A percentile compares a stretch with the other conserved stretches of the same genome.
Evolutionary conservation across 2,888 invertebrate species (phyloP).

Genomic region (Pandemis corylana): DNA sequence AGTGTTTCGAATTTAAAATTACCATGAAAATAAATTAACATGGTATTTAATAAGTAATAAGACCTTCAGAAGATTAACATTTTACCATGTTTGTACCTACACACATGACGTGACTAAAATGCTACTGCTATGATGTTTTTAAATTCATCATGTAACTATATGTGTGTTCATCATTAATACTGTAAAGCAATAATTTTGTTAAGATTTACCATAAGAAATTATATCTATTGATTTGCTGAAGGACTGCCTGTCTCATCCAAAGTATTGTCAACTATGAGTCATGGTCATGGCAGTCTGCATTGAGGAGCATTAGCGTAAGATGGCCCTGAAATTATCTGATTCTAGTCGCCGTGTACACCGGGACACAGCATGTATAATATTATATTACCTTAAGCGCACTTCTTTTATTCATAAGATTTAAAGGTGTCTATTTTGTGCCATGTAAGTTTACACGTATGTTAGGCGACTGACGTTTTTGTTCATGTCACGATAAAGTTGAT

Average conservation of each 20-base stretch:
- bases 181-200: not conserved
- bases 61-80: too few relatives aligned
- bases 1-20: too few relatives aligned
- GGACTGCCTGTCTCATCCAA: not conserved
- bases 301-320: not conserved
- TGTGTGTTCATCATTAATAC: not conserved
- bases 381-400: constrained; percentile 15
- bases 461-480: constrained; percentile 2
- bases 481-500: not conserved
- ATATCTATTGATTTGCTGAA: not conserved
- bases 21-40: too few relatives aligned
- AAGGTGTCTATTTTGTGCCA: constrained; percentile 34
- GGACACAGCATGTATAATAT: not conserved
- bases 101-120: too few relatives aligned
- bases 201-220: not conserved
- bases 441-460: constrained; percentile 9
- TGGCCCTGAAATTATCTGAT: constrained; percentile 1
- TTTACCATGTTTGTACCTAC: too few relatives aligned
- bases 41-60: too few relatives aligned
- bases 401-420: constrained; percentile 26
- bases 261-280: not conserved
- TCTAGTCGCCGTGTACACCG: constrained; percentile 33
- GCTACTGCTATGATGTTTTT: too few relatives aligned
- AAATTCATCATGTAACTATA: too few relatives aligned
- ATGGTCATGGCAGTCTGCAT: not conserved